These are phyloP conservation scores for Apostichopus leukothele DNA, from an alignment of 53 echinoderm and acorn worm genomes.

Conservation along the genomic window DNA sequence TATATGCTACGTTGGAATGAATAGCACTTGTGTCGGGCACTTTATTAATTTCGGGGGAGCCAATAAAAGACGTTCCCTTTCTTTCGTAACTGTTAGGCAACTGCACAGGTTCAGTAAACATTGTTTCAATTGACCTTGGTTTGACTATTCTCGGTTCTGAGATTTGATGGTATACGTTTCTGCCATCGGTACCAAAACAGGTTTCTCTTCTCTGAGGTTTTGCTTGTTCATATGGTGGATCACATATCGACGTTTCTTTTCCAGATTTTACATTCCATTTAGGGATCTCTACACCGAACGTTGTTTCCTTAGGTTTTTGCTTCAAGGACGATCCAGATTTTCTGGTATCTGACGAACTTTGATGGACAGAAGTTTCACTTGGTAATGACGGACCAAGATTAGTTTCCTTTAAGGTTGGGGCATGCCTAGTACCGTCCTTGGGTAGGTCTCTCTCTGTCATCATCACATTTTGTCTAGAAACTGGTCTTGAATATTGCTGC, in stretches of 20 bases:
- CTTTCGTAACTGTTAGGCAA: neutral
- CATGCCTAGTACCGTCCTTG: neutral
- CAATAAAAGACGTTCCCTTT: neutral
- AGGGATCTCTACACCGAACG: neutral
- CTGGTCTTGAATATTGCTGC: neutral
- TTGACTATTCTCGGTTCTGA: neutral
- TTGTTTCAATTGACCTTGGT: slow-evolving; percentile 20
- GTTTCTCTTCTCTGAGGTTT: neutral
- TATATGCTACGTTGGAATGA: neutral
- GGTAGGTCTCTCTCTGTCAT: neutral
- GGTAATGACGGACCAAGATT: neutral
- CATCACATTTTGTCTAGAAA: neutral
- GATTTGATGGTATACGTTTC: neutral
- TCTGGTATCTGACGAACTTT: neutral
- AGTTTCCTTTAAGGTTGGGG: neutral
- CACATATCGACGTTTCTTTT: slow-evolving; percentile 7
- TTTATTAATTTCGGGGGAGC: neutral
- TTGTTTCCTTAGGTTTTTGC: slow-evolving; percentile 17
- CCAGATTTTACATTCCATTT: neutral
- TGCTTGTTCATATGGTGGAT: neutral
- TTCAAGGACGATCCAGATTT: neutral
- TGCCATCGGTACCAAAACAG: neutral
- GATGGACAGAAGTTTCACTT: neutral
- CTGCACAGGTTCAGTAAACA: neutral
- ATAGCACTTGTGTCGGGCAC: neutral